Conservation (phyloP, 2,113 vertebrate species). For the Prietella phreatophila region DNA sequence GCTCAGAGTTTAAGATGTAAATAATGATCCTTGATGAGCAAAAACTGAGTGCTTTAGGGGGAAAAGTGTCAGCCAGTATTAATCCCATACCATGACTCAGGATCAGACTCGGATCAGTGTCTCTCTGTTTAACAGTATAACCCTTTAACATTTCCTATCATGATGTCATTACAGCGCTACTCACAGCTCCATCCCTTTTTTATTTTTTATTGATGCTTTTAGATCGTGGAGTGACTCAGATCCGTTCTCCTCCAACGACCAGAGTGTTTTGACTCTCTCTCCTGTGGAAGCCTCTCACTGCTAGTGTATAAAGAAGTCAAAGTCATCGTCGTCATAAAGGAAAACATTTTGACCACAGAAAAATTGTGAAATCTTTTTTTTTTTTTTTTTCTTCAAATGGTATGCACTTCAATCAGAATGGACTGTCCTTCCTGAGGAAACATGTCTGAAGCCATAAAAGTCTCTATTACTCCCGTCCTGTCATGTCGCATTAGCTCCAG, state of each 20-base stretch:
- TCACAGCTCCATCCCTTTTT: background rate
- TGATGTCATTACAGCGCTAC: background rate
- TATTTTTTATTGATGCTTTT: conserved; percentile 82
- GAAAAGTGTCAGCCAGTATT: background rate
- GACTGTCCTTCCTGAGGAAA: conserved; percentile 51
- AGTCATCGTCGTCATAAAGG: background rate
- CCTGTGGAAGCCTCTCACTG: conserved; percentile 86
- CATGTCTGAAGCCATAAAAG: conserved; percentile 67
- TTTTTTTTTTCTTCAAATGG: conserved; percentile 37
- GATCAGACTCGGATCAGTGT: background rate
- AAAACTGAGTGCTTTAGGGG: background rate
- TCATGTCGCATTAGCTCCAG: conserved; percentile 52
- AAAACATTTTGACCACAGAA: background rate
- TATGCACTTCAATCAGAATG: conserved; percentile 40
- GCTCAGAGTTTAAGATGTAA: background rate
- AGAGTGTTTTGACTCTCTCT: conserved; percentile 93
- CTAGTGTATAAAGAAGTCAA: conserved; percentile 63
- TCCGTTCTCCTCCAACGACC: conserved; percentile 89
- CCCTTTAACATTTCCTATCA: background rate
- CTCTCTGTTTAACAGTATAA: background rate
- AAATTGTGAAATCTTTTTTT: conserved; percentile 17
- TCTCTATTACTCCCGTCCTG: conserved; percentile 50
- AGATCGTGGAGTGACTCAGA: conserved; percentile 93
- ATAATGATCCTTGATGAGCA: background rate
- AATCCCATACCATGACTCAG: background rate